Evolutionary conservation across 1,140 invertebrate species (phyloP), one percentile per base, ranked within the genome.

Genomic region (Intoshia linei): DNA sequence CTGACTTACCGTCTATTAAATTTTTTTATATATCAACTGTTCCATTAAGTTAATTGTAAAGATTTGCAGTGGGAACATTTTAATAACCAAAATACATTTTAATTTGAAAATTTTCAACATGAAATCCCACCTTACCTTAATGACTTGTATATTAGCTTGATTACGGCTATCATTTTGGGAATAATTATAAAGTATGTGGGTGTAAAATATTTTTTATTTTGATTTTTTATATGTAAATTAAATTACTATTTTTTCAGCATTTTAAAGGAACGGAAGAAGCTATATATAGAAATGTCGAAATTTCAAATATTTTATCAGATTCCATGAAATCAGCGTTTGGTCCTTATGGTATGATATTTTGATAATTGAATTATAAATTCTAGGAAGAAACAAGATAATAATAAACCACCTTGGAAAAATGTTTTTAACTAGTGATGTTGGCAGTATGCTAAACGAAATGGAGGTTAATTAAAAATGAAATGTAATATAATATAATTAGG

Each of bases 301-400:
- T 87, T 18, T 93, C 84, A 57, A 81, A 81, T 56, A 71, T 90
- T 51, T 75, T 98, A 48, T 68, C 79, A 13, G 69, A 75, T 47
- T 83, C 78, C 41, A 69, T 92, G 3, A 68, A 71, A 39, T 78
- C 83, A 23, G 75, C 83, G 10, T 95, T 84, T 62, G 90, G 90
- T 1, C 90, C 87, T 14, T 84, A 62, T 51, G 65, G 61, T 61
- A 47, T 43, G 43, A 30, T 36, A 24, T 34, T 27, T 24, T 11
- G 15, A 2, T 40, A 5, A 18, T 1, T 3, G 17, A 22, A 14
- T n/a, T 33, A 33, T 33, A 18, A 38, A 25, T 43, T 48, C 18
- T 73, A 67, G 84, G 87, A 14, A 84, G 93, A 72, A 95, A 93
- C 54, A 98, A 98, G 65, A 92, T 98, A 72, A 70, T 98, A 5